A percentile compares a stretch with the other conserved stretches of the same genome.
Evolutionary conservation across 2,888 invertebrate species (phyloP).

Genomic region (Epinotia brunnichana): DNA sequence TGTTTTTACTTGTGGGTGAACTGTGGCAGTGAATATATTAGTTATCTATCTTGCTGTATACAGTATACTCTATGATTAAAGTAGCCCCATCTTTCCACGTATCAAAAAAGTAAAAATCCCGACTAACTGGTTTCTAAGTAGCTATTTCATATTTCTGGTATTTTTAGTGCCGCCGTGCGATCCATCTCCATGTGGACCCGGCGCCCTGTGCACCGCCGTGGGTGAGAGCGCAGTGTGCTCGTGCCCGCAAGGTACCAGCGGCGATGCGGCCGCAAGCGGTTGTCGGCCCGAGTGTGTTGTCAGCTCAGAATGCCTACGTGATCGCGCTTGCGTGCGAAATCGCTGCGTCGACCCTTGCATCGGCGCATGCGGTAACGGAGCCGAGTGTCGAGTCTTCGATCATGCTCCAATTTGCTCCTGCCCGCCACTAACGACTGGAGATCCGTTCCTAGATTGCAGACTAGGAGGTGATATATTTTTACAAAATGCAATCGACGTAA

Average conservation of each 20-base stretch:
- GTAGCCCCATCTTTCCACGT: no score
- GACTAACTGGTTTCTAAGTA: background rate
- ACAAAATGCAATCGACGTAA: background rate
- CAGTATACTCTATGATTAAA: no score
- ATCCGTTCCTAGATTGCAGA: slow-evolving; percentile 90
- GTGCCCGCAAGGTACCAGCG: slow-evolving; percentile 89
- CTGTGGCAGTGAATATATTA: no score
- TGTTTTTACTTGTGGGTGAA: no score
- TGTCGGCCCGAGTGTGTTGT: slow-evolving; percentile 93
- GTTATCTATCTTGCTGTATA: no score
- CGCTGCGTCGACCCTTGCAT: slow-evolving; percentile 92
- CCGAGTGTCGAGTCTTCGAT: slow-evolving; percentile 86
- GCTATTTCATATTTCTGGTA: slow-evolving; percentile 20
- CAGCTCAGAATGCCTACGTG: slow-evolving; percentile 90
- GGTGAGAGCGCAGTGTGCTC: slow-evolving; percentile 87
- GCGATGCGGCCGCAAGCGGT: slow-evolving; percentile 88
- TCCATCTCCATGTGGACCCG: slow-evolving; percentile 91
- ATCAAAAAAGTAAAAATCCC: background rate
- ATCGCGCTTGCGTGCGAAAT: slow-evolving; percentile 90
- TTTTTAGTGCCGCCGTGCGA: slow-evolving; percentile 85
- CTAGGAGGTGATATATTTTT: slow-evolving; percentile 56
- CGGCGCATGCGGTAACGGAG: slow-evolving; percentile 91
- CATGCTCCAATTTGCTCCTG: slow-evolving; percentile 90
- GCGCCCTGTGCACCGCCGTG: slow-evolving; percentile 86
- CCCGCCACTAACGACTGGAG: slow-evolving; percentile 87